Evolutionary conservation across 2,888 invertebrate genomes (phyloP), one percentile per base, ranked within the genome.

Genomic region (Mantis religiosa): DNA sequence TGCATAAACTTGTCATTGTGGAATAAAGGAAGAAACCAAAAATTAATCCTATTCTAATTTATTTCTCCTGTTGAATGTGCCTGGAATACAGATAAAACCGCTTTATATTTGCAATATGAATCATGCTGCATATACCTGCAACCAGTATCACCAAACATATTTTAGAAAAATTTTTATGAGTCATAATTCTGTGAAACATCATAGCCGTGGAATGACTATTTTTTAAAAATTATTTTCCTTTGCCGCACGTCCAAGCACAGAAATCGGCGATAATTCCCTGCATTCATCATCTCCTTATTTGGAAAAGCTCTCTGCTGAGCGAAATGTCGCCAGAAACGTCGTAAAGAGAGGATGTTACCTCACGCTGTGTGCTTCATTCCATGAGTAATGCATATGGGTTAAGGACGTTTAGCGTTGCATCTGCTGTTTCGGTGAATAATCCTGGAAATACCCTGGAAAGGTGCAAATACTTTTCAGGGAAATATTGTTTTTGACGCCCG

Each of bases 281-380:
- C 81, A 12, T 71, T 85, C 28, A 81, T 28, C 86, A 87, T 87
- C 82, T 34, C 87, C 87, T 82, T 87, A 87, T 87, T 87, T 28
- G 87, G 87, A 34, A 82, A 82, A 87, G 34, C 82, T 41, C 1
- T 9, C 15, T 27, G 28, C 25, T 28, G 7, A 0, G 34, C 27
- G 20, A 4, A 41, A 84, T n/a, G n/a, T 34, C 8, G n/a, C 27
- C 54, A 20, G 20, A 71, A 8, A 25, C 54, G 25, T 20, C 25
- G 3, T 0, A 41, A 71, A 20, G 20, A 71, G 20, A 71, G 15
- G 54, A 15, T 14, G 3, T 54, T 54, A 15, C 54, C 6, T 54
- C 54, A 54, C 54, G 54, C 20, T 71, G 14, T 71, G 20, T 71
- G 20, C 20, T 71, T 71, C 54, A 71, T 25, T 20, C 20, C 20